Conservation (phyloP, 1,140 invertebrate species). For the Danaus melanippus region DNA sequence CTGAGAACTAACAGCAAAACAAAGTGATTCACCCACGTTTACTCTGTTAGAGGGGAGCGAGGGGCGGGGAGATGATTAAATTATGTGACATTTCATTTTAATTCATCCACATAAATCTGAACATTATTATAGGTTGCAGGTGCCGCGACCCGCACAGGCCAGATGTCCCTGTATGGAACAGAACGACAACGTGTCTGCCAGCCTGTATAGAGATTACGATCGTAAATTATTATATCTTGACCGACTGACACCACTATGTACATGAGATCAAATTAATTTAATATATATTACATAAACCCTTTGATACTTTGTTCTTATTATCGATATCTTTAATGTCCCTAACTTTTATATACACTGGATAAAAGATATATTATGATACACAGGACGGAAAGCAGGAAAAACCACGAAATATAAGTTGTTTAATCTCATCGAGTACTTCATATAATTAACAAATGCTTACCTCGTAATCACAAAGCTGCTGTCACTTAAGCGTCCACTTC, state of each 20-base stretch:
- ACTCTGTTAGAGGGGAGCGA: slow-evolving; percentile 45
- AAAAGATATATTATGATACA: not conserved
- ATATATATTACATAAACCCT: no score
- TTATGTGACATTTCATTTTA: slow-evolving; percentile 66
- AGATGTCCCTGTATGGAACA: slow-evolving; percentile 39
- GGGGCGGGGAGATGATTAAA: slow-evolving; percentile 54
- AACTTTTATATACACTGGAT: slow-evolving; percentile 1
- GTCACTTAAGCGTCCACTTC: slow-evolving; percentile 45
- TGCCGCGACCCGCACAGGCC: slow-evolving; percentile 35
- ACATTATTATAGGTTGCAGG: slow-evolving; percentile 44
- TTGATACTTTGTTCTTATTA: slow-evolving; percentile 1
- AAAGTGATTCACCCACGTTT: slow-evolving; percentile 63
- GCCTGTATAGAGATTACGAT: slow-evolving; percentile 18
- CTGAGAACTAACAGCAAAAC: slow-evolving; percentile 64
- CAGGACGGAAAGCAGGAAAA: no score
- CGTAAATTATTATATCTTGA: slow-evolving; percentile 20
- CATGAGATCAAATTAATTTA: no score
- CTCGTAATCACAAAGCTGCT: slow-evolving; percentile 8
- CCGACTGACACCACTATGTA: slow-evolving; percentile 11
- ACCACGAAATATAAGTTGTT: no score
- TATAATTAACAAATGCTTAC: no score
- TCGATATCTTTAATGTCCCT: no score
- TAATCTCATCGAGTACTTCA: no score
- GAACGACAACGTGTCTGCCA: slow-evolving; percentile 35
- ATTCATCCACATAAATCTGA: slow-evolving; percentile 57